These are phyloP conservation scores for Apodemia zela DNA, from an alignment of 2,888 invertebrate genomes.

Conservation along the genomic window DNA sequence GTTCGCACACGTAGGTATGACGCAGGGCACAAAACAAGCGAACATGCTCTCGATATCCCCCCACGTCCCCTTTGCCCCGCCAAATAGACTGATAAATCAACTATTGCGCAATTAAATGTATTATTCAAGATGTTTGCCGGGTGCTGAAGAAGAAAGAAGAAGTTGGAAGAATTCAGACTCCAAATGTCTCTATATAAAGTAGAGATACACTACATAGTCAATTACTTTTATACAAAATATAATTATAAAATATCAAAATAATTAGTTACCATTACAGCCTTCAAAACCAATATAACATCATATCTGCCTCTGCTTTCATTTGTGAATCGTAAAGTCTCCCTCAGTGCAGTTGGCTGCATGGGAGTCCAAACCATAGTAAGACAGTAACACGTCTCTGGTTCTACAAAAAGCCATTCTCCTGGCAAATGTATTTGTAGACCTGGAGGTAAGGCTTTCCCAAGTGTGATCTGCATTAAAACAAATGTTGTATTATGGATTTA, in stretches of 20 bases:
- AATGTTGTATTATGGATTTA: neutral
- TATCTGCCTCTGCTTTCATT: slow-evolving; percentile 83
- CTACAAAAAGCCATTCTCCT: slow-evolving; percentile 75
- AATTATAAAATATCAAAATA: neutral
- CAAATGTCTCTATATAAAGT: no score
- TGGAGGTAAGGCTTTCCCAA: slow-evolving; percentile 65
- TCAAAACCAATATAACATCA: slow-evolving; percentile 83
- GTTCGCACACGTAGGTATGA: no score
- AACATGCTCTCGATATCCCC: no score
- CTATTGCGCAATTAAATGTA: no score
- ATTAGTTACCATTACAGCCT: slow-evolving; percentile 69
- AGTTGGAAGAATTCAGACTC: no score
- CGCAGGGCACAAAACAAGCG: no score
- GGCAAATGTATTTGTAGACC: slow-evolving; percentile 81
- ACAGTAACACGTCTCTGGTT: slow-evolving; percentile 72
- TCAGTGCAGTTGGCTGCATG: slow-evolving; percentile 74
- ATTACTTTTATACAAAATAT: no score
- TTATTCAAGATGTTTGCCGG: no score
- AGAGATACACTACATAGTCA: no score
- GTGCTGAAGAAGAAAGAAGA: no score
- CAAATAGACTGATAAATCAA: no score
- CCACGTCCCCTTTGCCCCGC: no score
- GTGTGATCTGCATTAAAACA: slow-evolving; percentile 49
- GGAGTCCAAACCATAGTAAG: slow-evolving; percentile 85
- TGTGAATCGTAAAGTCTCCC: slow-evolving; percentile 82